Percentiles rank a stretch among this genome's conserved stretches.
phyloP scores from a whole-genome alignment of 2,113 vertebrate genomes.

The Cyanocitta stelleri region DNA sequence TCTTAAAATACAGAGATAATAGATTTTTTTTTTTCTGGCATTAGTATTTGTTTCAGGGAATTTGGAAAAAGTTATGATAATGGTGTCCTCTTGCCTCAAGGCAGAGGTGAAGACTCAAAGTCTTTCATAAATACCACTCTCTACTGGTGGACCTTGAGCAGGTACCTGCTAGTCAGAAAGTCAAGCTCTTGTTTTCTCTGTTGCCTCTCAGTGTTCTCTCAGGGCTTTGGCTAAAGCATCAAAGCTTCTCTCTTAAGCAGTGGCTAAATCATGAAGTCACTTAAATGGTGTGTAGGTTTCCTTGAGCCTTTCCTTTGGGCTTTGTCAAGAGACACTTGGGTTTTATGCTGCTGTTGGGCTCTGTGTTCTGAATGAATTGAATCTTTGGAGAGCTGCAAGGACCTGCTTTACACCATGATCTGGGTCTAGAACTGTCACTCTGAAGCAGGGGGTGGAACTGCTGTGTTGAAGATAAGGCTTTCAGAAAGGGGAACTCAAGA shows the following conservation, averaged over 20 bases:
- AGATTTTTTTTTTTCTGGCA: neutral
- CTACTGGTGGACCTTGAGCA: neutral
- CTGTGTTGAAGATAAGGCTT: conserved; percentile 33
- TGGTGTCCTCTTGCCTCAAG: neutral
- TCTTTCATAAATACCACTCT: neutral
- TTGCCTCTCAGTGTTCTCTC: neutral
- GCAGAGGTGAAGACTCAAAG: neutral
- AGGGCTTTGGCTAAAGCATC: neutral
- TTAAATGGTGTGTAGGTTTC: neutral
- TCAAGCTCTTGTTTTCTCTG: neutral
- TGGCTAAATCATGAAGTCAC: neutral
- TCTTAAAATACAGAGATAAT: neutral
- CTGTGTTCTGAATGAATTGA: neutral
- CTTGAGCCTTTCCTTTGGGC: neutral
- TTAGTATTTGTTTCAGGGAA: neutral
- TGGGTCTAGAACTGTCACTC: neutral
- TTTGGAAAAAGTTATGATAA: neutral
- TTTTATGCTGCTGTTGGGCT: neutral
- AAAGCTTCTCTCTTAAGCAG: neutral
- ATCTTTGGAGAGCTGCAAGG: neutral
- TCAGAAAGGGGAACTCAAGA: conserved; percentile 28
- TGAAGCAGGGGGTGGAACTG: neutral
- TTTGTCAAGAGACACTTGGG: neutral
- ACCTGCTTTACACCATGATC: neutral
- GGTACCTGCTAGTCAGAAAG: neutral